Evolutionary conservation across 2,888 invertebrate genomes (phyloP).

Genomic region (Diarsia rubi): DNA sequence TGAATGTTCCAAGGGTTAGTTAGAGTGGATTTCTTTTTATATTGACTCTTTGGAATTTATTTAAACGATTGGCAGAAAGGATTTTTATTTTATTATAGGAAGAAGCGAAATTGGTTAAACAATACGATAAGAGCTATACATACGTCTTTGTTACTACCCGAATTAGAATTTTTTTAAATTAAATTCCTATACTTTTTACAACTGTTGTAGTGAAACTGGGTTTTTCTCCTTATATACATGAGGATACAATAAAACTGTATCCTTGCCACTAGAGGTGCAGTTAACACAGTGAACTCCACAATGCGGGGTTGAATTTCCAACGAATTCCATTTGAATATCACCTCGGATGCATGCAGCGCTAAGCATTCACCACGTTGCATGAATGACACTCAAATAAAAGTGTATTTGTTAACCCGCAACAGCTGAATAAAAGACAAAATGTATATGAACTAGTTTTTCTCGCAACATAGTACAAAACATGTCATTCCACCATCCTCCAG

Average conservation of each 20-base stretch:
- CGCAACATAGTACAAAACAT: neutral
- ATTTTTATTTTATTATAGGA: neutral
- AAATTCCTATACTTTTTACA: neutral
- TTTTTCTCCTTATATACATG: neutral
- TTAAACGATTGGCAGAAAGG: neutral
- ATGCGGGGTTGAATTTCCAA: slow-evolving; percentile 48
- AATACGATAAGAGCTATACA: neutral
- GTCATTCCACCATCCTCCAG: no score
- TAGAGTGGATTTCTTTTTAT: slow-evolving; percentile 5
- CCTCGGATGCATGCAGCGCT: slow-evolving; percentile 33
- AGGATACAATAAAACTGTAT: slow-evolving; percentile 33
- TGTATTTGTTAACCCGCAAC: slow-evolving; percentile 52
- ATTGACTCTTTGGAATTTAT: slow-evolving; percentile 16
- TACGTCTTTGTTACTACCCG: neutral
- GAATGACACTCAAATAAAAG: slow-evolving; percentile 59
- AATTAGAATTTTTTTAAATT: neutral
- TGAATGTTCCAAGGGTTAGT: slow-evolving; percentile 28
- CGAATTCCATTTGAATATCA: slow-evolving; percentile 65
- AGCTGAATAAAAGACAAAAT: slow-evolving; percentile 23
- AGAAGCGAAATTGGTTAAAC: neutral
- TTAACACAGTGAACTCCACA: slow-evolving; percentile 46
- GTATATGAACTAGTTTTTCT: slow-evolving; percentile 11
- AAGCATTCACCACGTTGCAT: slow-evolving; percentile 53
- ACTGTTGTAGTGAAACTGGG: neutral
- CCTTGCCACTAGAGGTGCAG: slow-evolving; percentile 10